A percentile compares a stretch with the other conserved stretches of the same genome.
Conservation (phyloP, 2,888 invertebrate species). For the Hydropsyche betteni region DNA sequence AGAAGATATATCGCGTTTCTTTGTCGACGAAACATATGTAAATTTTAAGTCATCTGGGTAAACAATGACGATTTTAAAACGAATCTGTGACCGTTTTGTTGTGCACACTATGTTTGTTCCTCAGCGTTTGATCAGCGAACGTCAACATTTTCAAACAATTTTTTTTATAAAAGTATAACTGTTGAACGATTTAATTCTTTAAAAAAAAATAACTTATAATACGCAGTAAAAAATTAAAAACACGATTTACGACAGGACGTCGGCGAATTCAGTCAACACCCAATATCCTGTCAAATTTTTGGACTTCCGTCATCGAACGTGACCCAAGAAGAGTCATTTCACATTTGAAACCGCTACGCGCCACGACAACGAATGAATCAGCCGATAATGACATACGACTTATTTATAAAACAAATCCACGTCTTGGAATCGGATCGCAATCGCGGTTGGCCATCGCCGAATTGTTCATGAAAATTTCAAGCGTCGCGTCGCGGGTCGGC, state of each 20-base stretch:
- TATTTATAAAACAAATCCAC: not conserved
- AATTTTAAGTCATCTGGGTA: constrained; percentile 25
- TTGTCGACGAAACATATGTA: constrained; percentile 5
- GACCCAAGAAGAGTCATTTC: too few species aligned
- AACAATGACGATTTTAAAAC: constrained; percentile 28
- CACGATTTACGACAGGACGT: constrained; percentile 1
- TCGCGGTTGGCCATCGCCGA: not conserved
- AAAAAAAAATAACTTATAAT: too few species aligned
- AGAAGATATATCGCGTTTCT: not conserved
- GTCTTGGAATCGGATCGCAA: not conserved
- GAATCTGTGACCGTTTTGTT: constrained; percentile 21
- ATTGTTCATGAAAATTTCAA: constrained; percentile 7
- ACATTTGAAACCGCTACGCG: too few species aligned
- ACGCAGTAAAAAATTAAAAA: too few species aligned
- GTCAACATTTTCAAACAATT: too few species aligned
- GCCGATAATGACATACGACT: too few species aligned
- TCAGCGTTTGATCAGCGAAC: not conserved
- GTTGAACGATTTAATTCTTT: too few species aligned
- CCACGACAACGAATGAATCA: too few species aligned
- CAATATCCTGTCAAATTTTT: constrained; percentile 6
- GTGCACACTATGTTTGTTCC: constrained; percentile 4
- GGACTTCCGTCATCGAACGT: not conserved
- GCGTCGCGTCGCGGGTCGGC: not conserved
- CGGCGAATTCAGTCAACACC: not conserved
- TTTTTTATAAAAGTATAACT: not conserved